Evolutionary conservation across 2,113 vertebrate genomes (phyloP).

Genomic region (Zapornia atra): DNA sequence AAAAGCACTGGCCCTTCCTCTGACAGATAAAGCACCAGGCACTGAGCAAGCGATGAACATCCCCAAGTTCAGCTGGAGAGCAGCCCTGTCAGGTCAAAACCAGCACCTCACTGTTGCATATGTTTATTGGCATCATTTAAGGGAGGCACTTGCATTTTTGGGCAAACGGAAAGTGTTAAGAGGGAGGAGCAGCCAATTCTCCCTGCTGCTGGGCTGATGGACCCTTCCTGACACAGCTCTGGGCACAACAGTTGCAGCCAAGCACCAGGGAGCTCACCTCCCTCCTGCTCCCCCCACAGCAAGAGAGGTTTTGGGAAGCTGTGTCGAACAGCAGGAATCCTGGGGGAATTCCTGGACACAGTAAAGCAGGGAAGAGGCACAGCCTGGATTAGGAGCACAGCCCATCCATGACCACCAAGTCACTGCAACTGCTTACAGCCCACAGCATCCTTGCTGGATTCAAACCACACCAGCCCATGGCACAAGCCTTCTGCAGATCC

Average conservation of each 20-base stretch:
- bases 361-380: neutral
- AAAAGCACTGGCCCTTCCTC: neutral
- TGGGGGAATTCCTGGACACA: neutral
- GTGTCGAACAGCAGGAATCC: neutral
- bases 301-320: neutral
- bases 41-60: neutral
- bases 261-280: neutral
- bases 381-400: neutral
- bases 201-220: fast-evolving
- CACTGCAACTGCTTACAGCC: neutral
- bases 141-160: neutral
- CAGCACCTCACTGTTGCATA: neutral
- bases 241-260: fast-evolving
- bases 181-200: neutral
- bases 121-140: neutral
- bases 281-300: neutral
- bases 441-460: fast-evolving
- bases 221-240: fast-evolving
- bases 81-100: neutral
- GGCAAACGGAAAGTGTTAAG: neutral
- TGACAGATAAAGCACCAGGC: fast-evolving
- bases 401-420: neutral
- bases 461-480: neutral
- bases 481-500: neutral
- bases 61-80: neutral